Evolutionary conservation across 2,113 vertebrate genomes (phyloP).

Genomic region (Rhinogobius similis): DNA sequence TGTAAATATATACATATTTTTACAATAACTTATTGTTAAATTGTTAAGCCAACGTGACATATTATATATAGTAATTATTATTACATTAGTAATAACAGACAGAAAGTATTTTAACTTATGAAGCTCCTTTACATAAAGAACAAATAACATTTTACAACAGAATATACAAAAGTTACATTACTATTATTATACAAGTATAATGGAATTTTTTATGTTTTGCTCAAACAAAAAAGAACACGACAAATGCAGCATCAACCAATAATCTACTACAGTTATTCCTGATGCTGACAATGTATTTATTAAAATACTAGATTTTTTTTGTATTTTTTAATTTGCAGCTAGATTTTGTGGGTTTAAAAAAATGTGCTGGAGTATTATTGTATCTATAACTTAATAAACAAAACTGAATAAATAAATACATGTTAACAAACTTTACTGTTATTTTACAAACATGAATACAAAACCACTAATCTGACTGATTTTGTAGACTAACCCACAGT

Average conservation of each 20-base stretch:
- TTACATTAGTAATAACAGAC: background rate
- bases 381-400: slow-evolving; percentile 1
- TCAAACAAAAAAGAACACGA: background rate
- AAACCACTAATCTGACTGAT: background rate
- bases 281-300: background rate
- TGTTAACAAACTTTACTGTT: background rate
- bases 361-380: background rate
- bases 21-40: background rate
- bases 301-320: background rate
- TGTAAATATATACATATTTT: no score
- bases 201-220: background rate
- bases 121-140: background rate
- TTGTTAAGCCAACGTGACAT: background rate
- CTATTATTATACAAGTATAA: background rate
- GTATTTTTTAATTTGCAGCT: background rate
- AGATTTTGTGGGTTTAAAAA: background rate
- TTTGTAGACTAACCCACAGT: background rate
- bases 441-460: background rate
- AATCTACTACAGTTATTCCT: background rate
- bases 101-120: background rate
- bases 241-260: background rate
- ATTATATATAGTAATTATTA: no score
- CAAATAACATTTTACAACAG: background rate
- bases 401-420: no score
- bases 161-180: background rate